Base-by-base conservation (phyloP, 2,797 vertebrate genomes). In the Alauda arvensis region DNA sequence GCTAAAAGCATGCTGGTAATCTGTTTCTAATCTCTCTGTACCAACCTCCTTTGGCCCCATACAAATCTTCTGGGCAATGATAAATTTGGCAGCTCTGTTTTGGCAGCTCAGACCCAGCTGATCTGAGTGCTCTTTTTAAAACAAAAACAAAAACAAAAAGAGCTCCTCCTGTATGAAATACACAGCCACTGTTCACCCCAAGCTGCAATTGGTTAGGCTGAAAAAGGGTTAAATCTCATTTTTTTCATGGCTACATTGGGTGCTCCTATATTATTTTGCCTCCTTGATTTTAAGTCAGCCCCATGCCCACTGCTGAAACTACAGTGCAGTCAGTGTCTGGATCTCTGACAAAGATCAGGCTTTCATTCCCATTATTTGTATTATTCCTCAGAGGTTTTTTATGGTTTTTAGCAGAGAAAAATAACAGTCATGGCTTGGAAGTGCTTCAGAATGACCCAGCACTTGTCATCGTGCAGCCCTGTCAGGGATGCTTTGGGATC, bases 11-110 rank as follows among this genome's bases (percentile, higher is more conserved):
- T 83, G 60, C 43, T 83, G 65, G 85, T 94, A 94, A 94, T 91
- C 91, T 94, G 82, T 59, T 83, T 77, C 85, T 94, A 92, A 94
- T 94, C 91, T 90, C 65, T 83, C 93, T 87, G 88, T 93, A 89
- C 91, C 93, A 90, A 94, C 18, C 88, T 93, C 90, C 88, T 70
- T 89, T 85, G 85, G 91, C 77, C 79, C 88, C 83, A 90, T 65
- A 90, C 80, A 92, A 88, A 92, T 88, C 74, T 93, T 93, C 49
- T 92, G 53, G 61, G 78, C 79, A 83, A 59, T 90, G 91, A 93
- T 90, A 93, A 92, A 85, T 93, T 85, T 67, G 68, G 74, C 56
- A 60, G 87, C 88, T 91, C 87, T 90, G 53, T 88, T 93, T 85
- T 67, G 68, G 74, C 56, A 60, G 87, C 88, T 91, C 87, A 43